Conservation (phyloP, 1,140 invertebrate genomes). For the Lordiphosa mommai region DNA sequence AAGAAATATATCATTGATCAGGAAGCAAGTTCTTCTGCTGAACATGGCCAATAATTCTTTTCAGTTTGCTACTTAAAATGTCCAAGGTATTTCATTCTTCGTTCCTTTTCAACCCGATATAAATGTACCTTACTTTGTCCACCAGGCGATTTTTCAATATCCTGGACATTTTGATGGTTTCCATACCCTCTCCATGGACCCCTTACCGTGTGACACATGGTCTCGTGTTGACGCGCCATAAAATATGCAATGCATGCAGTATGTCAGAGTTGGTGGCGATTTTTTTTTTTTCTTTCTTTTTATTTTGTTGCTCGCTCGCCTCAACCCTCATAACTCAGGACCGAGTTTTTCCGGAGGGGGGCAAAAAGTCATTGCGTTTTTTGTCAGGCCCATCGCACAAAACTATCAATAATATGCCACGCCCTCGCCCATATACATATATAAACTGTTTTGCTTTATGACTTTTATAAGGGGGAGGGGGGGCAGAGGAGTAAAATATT, state of each 20-base stretch:
- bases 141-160: slow-evolving; percentile 68
- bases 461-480: slow-evolving; percentile 43
- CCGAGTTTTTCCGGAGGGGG: slow-evolving; percentile 1
- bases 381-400: too few species aligned
- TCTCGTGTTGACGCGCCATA: slow-evolving; percentile 74
- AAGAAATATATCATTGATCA: too few species aligned
- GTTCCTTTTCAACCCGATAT: too few species aligned
- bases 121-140: not conserved
- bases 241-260: slow-evolving; percentile 76
- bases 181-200: not conserved
- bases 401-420: slow-evolving; percentile 70
- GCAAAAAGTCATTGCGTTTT: slow-evolving; percentile 49
- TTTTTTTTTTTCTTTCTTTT: slow-evolving; percentile 5
- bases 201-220: slow-evolving; percentile 63
- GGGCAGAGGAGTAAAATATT: slow-evolving; percentile 53
- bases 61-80: too few species aligned
- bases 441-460: slow-evolving; percentile 75
- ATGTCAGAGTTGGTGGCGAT: slow-evolving; percentile 49
- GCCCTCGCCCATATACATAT: slow-evolving; percentile 20
- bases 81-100: too few species aligned
- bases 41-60: too few species aligned
- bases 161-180: slow-evolving; percentile 47
- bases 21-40: too few species aligned
- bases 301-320: not conserved
- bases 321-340: slow-evolving; percentile 31